phyloP scores from a whole-genome alignment of 2,113 vertebrate genomes.

The Lophura nycthemera region DNA sequence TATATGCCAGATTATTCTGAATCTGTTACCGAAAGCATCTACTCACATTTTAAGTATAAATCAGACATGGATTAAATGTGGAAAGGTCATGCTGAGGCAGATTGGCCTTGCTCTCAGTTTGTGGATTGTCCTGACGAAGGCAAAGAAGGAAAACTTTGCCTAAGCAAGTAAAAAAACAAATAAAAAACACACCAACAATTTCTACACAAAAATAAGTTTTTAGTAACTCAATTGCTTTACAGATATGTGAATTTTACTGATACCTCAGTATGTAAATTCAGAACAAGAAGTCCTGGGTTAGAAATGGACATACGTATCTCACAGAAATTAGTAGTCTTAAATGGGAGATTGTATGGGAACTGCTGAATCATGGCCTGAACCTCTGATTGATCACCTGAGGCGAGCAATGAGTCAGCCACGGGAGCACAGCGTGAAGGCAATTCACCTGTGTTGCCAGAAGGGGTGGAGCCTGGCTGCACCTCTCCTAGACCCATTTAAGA shows the following conservation, averaged over 20 bases:
- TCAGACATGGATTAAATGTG: neutral
- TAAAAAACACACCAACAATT: neutral
- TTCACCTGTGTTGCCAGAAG: too few relatives aligned
- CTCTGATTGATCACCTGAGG: too few relatives aligned
- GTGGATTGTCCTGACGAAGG: neutral
- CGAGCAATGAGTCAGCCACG: too few relatives aligned
- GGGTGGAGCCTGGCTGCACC: too few relatives aligned
- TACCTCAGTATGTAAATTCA: neutral
- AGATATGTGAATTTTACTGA: neutral
- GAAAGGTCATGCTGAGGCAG: neutral
- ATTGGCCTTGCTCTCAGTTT: neutral
- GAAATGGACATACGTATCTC: neutral
- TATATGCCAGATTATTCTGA: neutral
- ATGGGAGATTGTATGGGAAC: neutral
- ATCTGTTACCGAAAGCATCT: neutral
- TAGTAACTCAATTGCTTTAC: neutral
- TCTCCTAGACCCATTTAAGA: too few relatives aligned
- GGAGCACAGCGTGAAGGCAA: too few relatives aligned
- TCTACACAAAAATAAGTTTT: neutral
- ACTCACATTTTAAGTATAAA: conserved; percentile 24
- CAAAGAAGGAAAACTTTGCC: neutral
- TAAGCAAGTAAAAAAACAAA: neutral
- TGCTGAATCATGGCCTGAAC: too few relatives aligned
- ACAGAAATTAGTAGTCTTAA: neutral
- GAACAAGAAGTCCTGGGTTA: neutral